Conservation (phyloP, 2,888 invertebrate species). For the Cantharis rustica region DNA sequence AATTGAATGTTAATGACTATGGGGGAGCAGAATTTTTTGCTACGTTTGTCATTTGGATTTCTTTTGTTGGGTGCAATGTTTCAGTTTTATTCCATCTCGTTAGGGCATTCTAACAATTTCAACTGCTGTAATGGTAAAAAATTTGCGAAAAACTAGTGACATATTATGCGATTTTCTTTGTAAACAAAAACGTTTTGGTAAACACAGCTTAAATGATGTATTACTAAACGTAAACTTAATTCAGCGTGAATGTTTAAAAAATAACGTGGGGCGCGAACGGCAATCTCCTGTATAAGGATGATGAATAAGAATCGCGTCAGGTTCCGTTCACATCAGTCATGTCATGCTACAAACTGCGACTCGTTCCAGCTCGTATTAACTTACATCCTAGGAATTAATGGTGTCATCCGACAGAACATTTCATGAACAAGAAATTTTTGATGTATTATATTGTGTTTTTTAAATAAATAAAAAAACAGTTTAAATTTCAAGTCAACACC, state of each 20-base stretch:
- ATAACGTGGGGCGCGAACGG: constrained; percentile 24
- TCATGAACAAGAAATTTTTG: constrained; percentile 18
- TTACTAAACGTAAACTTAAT: constrained; percentile 5
- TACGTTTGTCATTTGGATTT: not conserved
- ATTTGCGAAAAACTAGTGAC: not conserved
- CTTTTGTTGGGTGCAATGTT: not conserved
- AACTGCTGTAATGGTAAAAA: not conserved
- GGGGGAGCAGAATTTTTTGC: not conserved
- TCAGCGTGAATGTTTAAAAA: constrained; percentile 11
- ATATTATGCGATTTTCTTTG: not conserved
- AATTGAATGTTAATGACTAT: not conserved
- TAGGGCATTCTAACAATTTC: not conserved
- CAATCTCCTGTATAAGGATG: constrained; percentile 21
- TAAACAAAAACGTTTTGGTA: not conserved
- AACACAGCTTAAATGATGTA: constrained; percentile 3
- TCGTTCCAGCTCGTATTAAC: constrained; percentile 21
- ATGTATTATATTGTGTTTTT: constrained; percentile 9
- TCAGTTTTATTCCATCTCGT: not conserved
- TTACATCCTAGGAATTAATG: constrained; percentile 23
- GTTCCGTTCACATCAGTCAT: constrained; percentile 27
- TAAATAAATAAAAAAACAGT: not conserved
- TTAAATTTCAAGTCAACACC: not conserved
- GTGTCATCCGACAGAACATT: constrained; percentile 18
- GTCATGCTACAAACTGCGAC: constrained; percentile 11
- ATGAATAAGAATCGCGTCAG: constrained; percentile 29